Base-by-base conservation (phyloP, 2,888 invertebrate genomes). In the Amphipyra berbera region DNA sequence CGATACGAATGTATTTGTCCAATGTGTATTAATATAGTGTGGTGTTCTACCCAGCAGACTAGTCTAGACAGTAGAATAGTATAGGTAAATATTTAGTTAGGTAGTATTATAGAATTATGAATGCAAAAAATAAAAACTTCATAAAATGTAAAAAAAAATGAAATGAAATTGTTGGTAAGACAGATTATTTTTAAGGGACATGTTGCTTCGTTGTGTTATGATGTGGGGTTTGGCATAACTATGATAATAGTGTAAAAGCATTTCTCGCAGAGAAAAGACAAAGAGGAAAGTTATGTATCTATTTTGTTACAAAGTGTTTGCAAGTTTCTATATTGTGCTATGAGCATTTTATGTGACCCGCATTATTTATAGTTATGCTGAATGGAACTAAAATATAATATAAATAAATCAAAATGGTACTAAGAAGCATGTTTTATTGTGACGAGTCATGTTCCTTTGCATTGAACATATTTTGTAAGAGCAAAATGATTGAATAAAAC, bases 121-220 rank as follows among this genome's bases (percentile, higher is more conserved):
- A 95, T 95, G 95, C 95, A 95, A 95, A 95, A 93, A 92, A 95
- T 91, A 93, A 94, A 91, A 95, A 92, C 90, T 91, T 91, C 88
- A 94, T 93, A 95, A 95, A 94, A 94, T 93, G 91, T 93, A 95
- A 94, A 95, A 95, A 94, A 93, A 95, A 94, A 91, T 82, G 91
- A 90, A 91, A 95, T 94, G 95, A 95, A 95, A 95, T 95, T 95
- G 95, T 95, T 94, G 94, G 93, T 95, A 95, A 95, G 95, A 95
- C 95, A 95, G 95, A 95, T 93, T 95, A 95, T 96, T 96, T 96
- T 96, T 95, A 95, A 94, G 94, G 94, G 89, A 94, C 93, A 94
- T 94, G 94, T 95, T 93, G 95, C 95, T 94, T 95, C 92, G 93
- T 95, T 95, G 91, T 92, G 93, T 95, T 95, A 92, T 89, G 91